phyloP scores from a whole-genome alignment of 2,888 invertebrate genomes.

The Epinotia ramella region DNA sequence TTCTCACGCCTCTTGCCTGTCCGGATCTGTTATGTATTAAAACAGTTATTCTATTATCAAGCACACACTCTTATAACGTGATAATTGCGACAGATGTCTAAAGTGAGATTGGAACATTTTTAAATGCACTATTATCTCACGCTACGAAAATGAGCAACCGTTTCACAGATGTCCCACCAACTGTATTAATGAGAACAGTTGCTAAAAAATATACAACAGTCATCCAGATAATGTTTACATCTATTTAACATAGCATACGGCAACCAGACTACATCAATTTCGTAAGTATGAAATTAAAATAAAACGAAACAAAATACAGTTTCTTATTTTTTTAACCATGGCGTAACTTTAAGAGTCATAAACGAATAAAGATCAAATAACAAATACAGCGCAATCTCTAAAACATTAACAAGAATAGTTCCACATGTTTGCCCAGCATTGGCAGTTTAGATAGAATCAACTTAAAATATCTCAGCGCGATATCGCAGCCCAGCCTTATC shows the following conservation, averaged over 20 bases:
- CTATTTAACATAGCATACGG: background rate
- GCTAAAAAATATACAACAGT: background rate
- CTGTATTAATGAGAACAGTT: slow-evolving; percentile 1
- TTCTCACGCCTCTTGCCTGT: slow-evolving; percentile 44
- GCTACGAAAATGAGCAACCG: slow-evolving; percentile 10
- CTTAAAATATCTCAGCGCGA: slow-evolving; percentile 61
- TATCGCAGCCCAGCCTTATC: slow-evolving; percentile 63
- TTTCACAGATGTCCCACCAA: slow-evolving; percentile 8
- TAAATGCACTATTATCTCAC: background rate
- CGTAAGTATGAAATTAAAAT: background rate
- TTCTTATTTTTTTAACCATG: too few relatives aligned
- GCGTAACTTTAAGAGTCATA: background rate
- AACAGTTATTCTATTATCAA: slow-evolving; percentile 38
- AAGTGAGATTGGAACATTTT: slow-evolving; percentile 8
- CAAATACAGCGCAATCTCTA: slow-evolving; percentile 29
- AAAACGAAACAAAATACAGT: background rate
- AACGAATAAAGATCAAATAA: slow-evolving; percentile 14
- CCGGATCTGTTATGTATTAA: slow-evolving; percentile 36
- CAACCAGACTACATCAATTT: background rate
- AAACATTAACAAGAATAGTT: slow-evolving; percentile 72
- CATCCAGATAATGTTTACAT: background rate
- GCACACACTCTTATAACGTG: background rate
- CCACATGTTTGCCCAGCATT: slow-evolving; percentile 68
- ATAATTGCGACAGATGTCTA: slow-evolving; percentile 5
- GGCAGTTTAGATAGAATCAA: slow-evolving; percentile 68